Percentiles rank a stretch among this genome's conserved stretches.
These are phyloP conservation scores for Folsomia candida DNA, from an alignment of 2,888 invertebrate species.

Conservation along the genomic window DNA sequence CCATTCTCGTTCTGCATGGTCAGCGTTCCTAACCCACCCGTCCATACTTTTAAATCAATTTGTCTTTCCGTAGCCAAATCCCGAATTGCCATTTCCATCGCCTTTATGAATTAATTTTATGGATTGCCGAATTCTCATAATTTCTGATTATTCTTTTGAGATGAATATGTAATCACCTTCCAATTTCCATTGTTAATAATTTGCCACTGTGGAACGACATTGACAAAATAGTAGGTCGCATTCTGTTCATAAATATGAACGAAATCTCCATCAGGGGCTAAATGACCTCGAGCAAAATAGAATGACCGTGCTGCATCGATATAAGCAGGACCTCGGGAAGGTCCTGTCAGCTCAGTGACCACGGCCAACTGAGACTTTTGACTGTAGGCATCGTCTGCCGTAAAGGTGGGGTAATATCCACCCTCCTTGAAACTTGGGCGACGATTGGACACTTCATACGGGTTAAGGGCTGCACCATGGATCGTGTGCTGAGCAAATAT, in stretches of 20 bases:
- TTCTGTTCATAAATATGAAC: conserved; percentile 49
- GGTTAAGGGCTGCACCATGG: conserved; percentile 36
- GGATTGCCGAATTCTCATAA: not conserved
- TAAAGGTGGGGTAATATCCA: conserved; percentile 37
- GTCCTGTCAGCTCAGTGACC: conserved; percentile 31
- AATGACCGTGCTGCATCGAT: conserved; percentile 35
- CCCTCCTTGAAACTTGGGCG: conserved; percentile 45
- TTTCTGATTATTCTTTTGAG: not conserved
- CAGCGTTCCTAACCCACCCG: conserved; percentile 63
- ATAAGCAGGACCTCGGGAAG: conserved; percentile 25
- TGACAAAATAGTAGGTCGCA: conserved; percentile 51
- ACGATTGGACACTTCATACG: conserved; percentile 41
- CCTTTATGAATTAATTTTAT: conserved; percentile 21
- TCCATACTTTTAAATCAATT: conserved; percentile 56
- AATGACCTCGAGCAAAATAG: conserved; percentile 50
- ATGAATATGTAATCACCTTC: conserved; percentile 42
- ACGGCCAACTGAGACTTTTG: conserved; percentile 34
- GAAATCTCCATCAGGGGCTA: conserved; percentile 51
- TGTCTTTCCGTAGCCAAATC: conserved; percentile 54
- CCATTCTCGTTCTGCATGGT: conserved; percentile 57
- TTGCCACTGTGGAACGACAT: conserved; percentile 51
- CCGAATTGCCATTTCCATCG: conserved; percentile 58
- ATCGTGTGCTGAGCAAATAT: conserved; percentile 31
- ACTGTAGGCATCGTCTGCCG: conserved; percentile 35
- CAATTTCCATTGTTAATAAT: conserved; percentile 52